Evolutionary conservation across 2,797 vertebrate species (phyloP), one percentile per base, ranked within the genome.

Genomic region (Eptatretus atami): DNA sequence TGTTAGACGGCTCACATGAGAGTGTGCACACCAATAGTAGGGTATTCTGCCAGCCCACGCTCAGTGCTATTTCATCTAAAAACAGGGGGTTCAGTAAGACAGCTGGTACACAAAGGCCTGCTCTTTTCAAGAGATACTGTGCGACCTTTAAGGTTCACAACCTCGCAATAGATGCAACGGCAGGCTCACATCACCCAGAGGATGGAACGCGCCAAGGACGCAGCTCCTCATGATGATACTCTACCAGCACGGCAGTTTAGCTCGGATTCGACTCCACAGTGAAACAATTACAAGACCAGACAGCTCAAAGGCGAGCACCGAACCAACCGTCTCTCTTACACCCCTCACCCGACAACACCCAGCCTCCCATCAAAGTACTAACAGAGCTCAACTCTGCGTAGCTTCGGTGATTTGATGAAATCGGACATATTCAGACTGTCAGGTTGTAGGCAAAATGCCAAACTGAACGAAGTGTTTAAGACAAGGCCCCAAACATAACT

Each of bases 161-260:
- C 31, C 4, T 44, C 31, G 6, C 31, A 44, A 44, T 44, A 44
- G 31, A 74, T 73, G 76, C 76, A 79, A 74, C 74, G 68, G 67
- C 66, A 69, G 67, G 76, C 74, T 75, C 74, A 73, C 72, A 73
- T 71, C 75, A 75, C 66, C 76, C 76, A 73, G 71, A 77, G 74
- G 75, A 76, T 76, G 77, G 77, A 75, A 9, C 69, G 76, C 73
- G 75, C 73, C 67, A 68, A 72, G 73, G 73, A 70, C 63, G 63
- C 71, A 75, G 69, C 74, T 69, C 76, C 76, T 75, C 77, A 76
- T 76, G 72, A 75, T 19, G 19, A 19, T 19, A 19, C 19, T 19
- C 2, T 19, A 19, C 19, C 69, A 76, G 75, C 74, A 71, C 73
- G 74, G 69, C 71, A 70, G 73, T 72, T 67, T 70, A 75, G 75